A percentile compares a stretch with the other conserved stretches of the same genome.
Evolutionary conservation across 2,113 vertebrate species (phyloP).

Genomic region (Scalopus aquaticus): DNA sequence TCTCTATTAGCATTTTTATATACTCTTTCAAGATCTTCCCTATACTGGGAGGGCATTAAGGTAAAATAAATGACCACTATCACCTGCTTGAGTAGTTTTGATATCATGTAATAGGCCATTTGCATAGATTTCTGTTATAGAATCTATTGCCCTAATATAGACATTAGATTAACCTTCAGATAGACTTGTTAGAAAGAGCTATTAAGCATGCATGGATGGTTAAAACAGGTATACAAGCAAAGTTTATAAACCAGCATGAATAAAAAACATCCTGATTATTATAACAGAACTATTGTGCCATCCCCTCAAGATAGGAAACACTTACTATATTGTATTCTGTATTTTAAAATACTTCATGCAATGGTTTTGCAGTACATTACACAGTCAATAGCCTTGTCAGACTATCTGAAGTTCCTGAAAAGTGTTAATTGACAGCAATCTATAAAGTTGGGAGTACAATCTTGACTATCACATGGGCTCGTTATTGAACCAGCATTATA

Average conservation of each 20-base stretch:
- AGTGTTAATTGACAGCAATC: slow-evolving; percentile 69
- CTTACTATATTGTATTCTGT: slow-evolving; percentile 60
- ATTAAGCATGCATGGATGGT: slow-evolving; percentile 51
- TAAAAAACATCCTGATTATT: slow-evolving; percentile 58
- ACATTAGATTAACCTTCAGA: slow-evolving; percentile 71
- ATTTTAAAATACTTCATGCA: slow-evolving; percentile 68
- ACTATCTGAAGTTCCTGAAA: background rate
- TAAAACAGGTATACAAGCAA: slow-evolving; percentile 68
- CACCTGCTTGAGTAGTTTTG: slow-evolving; percentile 1
- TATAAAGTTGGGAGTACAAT: background rate
- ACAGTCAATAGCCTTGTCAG: slow-evolving; percentile 63
- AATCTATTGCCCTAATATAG: slow-evolving; percentile 64
- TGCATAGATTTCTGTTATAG: slow-evolving; percentile 67
- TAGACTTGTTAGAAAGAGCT: slow-evolving; percentile 52
- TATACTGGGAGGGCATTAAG: background rate
- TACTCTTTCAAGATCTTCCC: background rate
- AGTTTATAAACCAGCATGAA: slow-evolving; percentile 67
- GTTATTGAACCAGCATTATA: slow-evolving; percentile 28
- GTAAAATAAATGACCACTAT: slow-evolving; percentile 19
- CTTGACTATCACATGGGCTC: slow-evolving; percentile 45
- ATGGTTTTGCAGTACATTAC: slow-evolving; percentile 63
- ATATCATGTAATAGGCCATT: slow-evolving; percentile 59
- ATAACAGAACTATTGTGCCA: slow-evolving; percentile 51
- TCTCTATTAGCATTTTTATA: slow-evolving; percentile 40
- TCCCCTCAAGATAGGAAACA: slow-evolving; percentile 45